A percentile compares a stretch with the other conserved stretches of the same genome.
These are phyloP conservation scores for Leptocoma aspasia DNA, from an alignment of 2,113 vertebrate species.

Conservation along the genomic window DNA sequence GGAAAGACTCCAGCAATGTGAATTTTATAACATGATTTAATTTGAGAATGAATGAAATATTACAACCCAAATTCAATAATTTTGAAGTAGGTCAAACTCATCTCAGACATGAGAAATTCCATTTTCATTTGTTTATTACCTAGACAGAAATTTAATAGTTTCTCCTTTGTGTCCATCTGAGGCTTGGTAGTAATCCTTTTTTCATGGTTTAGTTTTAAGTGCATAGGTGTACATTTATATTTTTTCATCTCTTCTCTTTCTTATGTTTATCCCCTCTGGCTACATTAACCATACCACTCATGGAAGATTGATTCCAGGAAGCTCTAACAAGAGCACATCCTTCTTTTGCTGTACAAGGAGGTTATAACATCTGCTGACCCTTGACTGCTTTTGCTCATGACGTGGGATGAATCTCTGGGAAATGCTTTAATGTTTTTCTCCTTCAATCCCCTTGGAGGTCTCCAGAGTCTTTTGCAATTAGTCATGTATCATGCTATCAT, in stretches of 20 bases:
- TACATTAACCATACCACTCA: background rate
- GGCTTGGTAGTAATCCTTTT: background rate
- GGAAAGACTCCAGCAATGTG: background rate
- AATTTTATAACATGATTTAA: background rate
- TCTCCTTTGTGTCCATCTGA: background rate
- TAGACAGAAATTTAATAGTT: background rate
- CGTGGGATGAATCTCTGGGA: background rate
- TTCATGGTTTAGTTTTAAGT: background rate
- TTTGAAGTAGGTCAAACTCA: background rate
- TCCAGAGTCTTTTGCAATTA: background rate
- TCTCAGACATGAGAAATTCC: background rate
- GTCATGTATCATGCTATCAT: background rate
- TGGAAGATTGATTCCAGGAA: conserved; percentile 46
- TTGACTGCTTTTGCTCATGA: background rate
- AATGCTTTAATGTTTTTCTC: conserved; percentile 18
- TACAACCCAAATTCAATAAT: background rate
- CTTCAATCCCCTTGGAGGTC: background rate
- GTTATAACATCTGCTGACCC: conserved; percentile 18
- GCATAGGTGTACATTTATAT: background rate
- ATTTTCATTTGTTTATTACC: background rate
- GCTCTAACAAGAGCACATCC: background rate
- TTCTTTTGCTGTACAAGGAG: background rate
- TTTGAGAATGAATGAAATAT: background rate
- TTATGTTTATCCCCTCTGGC: background rate
- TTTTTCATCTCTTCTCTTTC: background rate